Base-by-base conservation (phyloP, 2,797 vertebrate species). In the Percopsis omiscomaycus region DNA sequence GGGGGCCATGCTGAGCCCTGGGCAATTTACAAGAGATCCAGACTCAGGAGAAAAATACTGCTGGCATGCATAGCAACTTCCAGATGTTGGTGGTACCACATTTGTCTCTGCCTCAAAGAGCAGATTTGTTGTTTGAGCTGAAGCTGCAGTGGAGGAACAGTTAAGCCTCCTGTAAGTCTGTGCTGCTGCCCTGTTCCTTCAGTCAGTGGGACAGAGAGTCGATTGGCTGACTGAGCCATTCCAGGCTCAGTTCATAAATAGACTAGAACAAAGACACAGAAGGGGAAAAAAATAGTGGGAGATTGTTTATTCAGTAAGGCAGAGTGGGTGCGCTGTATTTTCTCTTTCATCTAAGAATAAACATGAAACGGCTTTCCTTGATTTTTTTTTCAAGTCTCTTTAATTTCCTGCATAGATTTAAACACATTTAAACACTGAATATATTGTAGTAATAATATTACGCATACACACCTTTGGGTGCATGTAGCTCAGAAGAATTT, bases 271-370 rank as follows among this genome's bases (percentile, higher is more conserved):
- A 62, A 37, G 75, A 80, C 63, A 72, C 70, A 75, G 77, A 69
- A 63, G 66, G 73, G 68, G 62, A 75, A 84, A 77, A 83, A 82
- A 61, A 75, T 55, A 65, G 71, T 75, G 2, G 13, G 66, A 64
- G 81, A 77, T 60, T 77, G 62, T 62, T 77, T 57, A 66, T 78
- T 79, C 51, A 55, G 68, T 71, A 73, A 79, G 71, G 59, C 52
- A 49, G 28, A 75, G 56, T 53, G 70, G 64, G 74, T 68, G 68
- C 57, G 55, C 37, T 46, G 75, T 61, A 69, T 84, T 78, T 73
- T 81, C 60, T 82, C 78, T 85, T 87, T 86, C 59, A 81, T 84
- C 87, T 88, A 88, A 88, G 89, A 87, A 83, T 88, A 88, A 72
- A 71, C 64, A 62, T 68, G 53, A 74, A 79, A 72, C 58, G 52